Conservation (phyloP, 2,797 vertebrate genomes). For the Odontamblyopus lacepedii region DNA sequence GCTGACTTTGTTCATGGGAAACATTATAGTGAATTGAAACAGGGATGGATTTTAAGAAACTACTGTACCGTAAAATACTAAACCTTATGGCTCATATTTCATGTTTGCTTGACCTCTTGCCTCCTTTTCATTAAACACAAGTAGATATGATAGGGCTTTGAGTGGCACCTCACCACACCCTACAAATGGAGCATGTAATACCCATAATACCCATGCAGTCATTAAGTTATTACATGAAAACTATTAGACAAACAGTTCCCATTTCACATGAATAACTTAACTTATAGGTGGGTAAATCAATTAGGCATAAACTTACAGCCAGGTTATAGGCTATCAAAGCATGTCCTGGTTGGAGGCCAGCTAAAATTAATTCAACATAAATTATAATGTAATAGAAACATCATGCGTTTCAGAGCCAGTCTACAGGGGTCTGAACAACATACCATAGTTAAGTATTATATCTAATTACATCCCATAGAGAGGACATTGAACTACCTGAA, state of each 20-base stretch:
- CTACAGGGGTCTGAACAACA: too few relatives aligned
- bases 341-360: too few relatives aligned
- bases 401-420: too few relatives aligned
- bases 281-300: neutral
- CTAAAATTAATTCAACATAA: too few relatives aligned
- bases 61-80: conserved; percentile 18
- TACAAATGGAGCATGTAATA: conserved; percentile 51
- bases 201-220: conserved; percentile 34
- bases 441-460: too few relatives aligned
- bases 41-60: conserved; percentile 7
- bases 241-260: conserved; percentile 36
- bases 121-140: conserved; percentile 27
- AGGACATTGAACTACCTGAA: neutral
- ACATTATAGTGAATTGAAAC: neutral
- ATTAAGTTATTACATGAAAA: conserved; percentile 33
- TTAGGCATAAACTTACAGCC: neutral
- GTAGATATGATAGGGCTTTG: conserved; percentile 12
- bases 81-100: conserved; percentile 24
- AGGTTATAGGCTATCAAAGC: too few relatives aligned
- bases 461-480: too few relatives aligned
- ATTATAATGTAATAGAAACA: too few relatives aligned
- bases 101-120: conserved; percentile 13
- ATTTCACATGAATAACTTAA: conserved; percentile 7
- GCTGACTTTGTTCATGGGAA: conserved; percentile 21
- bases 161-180: conserved; percentile 47